Percentiles rank a stretch among this genome's conserved stretches.
Conservation (phyloP, 2,888 invertebrate genomes). For the Ormyrus rosae region DNA sequence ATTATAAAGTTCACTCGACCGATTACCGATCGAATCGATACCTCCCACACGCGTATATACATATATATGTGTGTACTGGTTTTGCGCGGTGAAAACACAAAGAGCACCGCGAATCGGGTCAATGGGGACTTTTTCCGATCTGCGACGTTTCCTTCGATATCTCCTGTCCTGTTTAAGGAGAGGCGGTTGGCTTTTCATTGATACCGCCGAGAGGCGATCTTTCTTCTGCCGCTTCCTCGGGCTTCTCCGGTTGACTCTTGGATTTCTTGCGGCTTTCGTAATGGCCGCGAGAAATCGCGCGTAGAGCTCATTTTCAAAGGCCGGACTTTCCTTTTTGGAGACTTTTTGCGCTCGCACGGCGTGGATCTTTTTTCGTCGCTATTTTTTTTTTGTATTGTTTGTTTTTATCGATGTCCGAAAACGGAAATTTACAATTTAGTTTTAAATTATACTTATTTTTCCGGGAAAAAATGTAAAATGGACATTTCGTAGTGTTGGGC, state of each 20-base stretch:
- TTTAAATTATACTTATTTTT: too few species aligned
- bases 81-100: too few species aligned
- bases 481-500: too few species aligned
- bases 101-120: too few species aligned
- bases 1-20: slow-evolving; percentile 31
- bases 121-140: too few species aligned
- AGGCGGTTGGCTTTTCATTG: slow-evolving; percentile 7
- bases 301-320: background rate
- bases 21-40: slow-evolving; percentile 30
- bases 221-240: background rate
- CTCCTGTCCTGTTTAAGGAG: slow-evolving; percentile 16
- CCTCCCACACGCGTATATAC: background rate
- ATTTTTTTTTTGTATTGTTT: background rate
- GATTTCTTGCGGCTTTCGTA: slow-evolving; percentile 6
- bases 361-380: background rate
- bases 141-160: background rate
- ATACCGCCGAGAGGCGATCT: background rate
- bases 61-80: too few species aligned
- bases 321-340: background rate
- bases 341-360: too few species aligned
- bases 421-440: too few species aligned
- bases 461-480: too few species aligned
- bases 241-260: too few species aligned
- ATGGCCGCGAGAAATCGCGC: slow-evolving; percentile 29
- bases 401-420: too few species aligned